These are phyloP conservation scores for Brachyalestes nurse DNA, from an alignment of 2,797 vertebrate species.

Conservation along the genomic window DNA sequence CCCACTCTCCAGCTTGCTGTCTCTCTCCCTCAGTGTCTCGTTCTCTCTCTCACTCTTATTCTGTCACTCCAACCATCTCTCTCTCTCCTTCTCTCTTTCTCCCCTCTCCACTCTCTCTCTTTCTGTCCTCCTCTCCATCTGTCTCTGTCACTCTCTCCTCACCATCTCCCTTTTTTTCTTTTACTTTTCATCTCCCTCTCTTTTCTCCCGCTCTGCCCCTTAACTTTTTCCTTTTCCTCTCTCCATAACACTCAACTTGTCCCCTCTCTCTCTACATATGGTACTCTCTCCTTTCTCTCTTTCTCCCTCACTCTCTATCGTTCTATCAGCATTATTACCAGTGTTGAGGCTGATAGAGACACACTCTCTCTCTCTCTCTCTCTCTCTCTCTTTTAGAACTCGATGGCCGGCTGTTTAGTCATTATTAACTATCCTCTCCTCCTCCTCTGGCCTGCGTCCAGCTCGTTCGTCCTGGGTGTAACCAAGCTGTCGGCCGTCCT, in stretches of 20 bases:
- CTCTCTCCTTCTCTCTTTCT: background rate
- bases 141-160: background rate
- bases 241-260: constrained; percentile 24
- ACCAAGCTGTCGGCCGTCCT: constrained; percentile 68
- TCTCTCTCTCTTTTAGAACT: constrained; percentile 59
- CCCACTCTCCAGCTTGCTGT: background rate
- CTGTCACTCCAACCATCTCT: background rate
- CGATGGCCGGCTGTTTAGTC: constrained; percentile 72
- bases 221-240: background rate
- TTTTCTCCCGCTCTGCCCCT: background rate
- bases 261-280: background rate
- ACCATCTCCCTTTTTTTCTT: background rate
- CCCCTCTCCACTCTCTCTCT: background rate
- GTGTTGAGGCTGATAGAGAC: background rate
- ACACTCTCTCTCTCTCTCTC: background rate
- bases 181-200: background rate
- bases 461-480: constrained; percentile 70
- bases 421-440: constrained; percentile 68
- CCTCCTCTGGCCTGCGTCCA: constrained; percentile 63
- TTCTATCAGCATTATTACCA: background rate
- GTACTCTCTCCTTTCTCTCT: background rate
- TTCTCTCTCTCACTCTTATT: background rate
- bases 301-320: background rate
- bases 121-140: background rate
- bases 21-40: background rate